phyloP scores from a whole-genome alignment of 2,888 invertebrate genomes.

The Disparrhopalites patrizii region DNA sequence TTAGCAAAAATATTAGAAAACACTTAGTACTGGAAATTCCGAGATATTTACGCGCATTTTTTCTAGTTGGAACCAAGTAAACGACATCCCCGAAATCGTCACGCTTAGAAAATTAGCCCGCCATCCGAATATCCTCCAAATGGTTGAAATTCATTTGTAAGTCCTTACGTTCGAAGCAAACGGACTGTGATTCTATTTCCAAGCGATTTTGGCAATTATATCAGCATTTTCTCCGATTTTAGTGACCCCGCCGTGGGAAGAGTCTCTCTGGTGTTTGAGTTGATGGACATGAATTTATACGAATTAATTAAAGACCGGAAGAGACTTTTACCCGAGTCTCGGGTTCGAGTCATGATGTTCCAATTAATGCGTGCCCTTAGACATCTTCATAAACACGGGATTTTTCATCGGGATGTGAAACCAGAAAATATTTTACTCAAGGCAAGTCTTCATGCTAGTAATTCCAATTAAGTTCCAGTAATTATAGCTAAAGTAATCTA shows the following conservation, averaged over 20 bases:
- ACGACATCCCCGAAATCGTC: constrained; percentile 60
- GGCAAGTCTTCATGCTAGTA: constrained; percentile 32
- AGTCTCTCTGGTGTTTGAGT: constrained; percentile 62
- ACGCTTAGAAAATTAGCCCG: constrained; percentile 60
- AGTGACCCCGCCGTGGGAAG: constrained; percentile 60
- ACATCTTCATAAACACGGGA: constrained; percentile 61
- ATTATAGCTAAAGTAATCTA: too few relatives aligned
- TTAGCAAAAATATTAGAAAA: too few relatives aligned
- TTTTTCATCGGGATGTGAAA: constrained; percentile 67
- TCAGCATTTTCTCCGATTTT: constrained; percentile 32
- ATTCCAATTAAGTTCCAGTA: too few relatives aligned
- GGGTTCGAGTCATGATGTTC: constrained; percentile 59
- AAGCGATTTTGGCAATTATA: constrained; percentile 38
- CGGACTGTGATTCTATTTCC: too few relatives aligned
- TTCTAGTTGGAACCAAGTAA: constrained; percentile 54
- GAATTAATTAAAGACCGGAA: constrained; percentile 60
- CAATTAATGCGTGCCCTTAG: constrained; percentile 61
- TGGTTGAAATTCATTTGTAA: constrained; percentile 63
- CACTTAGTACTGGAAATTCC: too few relatives aligned
- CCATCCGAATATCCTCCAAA: constrained; percentile 62
- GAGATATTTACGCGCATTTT: constrained; percentile 49
- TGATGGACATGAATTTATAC: constrained; percentile 68
- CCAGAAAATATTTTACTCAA: constrained; percentile 67
- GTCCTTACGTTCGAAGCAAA: too few relatives aligned
- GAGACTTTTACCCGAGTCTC: constrained; percentile 56